Base-by-base conservation (phyloP, 2,888 invertebrate species). In the Dilophus febrilis region DNA sequence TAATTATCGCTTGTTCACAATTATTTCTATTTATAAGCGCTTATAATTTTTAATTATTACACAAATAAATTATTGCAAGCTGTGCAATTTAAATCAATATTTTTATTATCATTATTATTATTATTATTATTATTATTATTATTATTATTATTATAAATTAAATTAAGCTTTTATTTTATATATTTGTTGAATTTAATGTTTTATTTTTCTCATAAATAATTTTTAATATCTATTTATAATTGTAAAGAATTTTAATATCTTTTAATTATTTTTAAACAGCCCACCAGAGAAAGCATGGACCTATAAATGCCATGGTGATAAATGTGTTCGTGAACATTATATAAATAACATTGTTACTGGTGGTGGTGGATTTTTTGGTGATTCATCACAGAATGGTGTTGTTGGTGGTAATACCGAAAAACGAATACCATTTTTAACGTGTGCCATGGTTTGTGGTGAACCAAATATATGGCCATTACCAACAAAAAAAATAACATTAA, bases 381-480 rank as follows among this genome's bases (percentile, higher is more conserved):
- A 22, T 22, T 22, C 22, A 6, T 4, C 22, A 4, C 4, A 22
- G 5, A 22, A 22, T 22, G 8, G 8, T 22, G 8, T 6, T 22
- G 8, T 6, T 22, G 8, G 8, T 22, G 22, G 22, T 22, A 22
- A 22, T 22, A 44, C 58, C 51, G 51, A 45, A 47, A 52, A 56
- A 43, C 57, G 68, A 66, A 44, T 75, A 49, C 76, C 79, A 6
- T 64, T 82, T 48, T 68, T 72, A 31, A 80, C 80, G 7, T 85
- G 85, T 62, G 76, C 77, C 51, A 82, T 85, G 71, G 67, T 79
- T 13, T 85, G 85, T 58, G 80, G 81, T 19, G 69, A 72, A 41
- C 69, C 71, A 22, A 40, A 44, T 13, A 67, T 84, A 19, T 85
- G 84, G 85, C 85, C 85, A 22, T 76, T 76, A 57, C 84, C 85